These are phyloP conservation scores for Rhagophthalmus giganteus DNA, from an alignment of 2,888 invertebrate species.

Conservation along the genomic window DNA sequence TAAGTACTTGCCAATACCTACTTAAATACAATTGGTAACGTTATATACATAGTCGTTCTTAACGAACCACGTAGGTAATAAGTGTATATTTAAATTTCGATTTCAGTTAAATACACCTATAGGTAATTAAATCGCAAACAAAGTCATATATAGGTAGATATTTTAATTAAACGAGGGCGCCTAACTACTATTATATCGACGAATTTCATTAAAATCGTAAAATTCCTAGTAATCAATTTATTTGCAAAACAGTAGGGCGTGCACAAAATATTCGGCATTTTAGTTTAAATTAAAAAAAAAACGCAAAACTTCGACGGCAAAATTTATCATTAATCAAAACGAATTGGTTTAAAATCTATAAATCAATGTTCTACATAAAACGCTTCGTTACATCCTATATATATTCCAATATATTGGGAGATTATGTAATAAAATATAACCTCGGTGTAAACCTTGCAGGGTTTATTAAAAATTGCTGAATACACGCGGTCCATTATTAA, in stretches of 20 bases:
- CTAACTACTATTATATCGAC: no score
- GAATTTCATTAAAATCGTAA: no score
- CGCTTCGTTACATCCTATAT: conserved; percentile 34
- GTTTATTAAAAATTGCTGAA: no score
- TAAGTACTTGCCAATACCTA: no score
- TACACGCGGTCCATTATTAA: no score
- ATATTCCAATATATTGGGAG: conserved; percentile 14
- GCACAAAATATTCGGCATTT: conserved; percentile 15
- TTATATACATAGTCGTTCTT: no score
- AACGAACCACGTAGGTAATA: no score
- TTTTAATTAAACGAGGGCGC: no score
- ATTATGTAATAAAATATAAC: conserved; percentile 16
- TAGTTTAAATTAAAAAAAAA: conserved; percentile 25
- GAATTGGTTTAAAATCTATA: conserved; percentile 39
- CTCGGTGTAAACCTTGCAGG: no score
- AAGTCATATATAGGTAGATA: no score
- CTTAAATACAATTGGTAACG: no score
- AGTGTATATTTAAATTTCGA: conserved; percentile 2
- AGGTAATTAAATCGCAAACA: no score
- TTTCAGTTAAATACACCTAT: conserved; percentile 2
- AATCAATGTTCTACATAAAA: conserved; percentile 39
- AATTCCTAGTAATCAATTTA: conserved; percentile 7
- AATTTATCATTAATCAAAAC: conserved; percentile 41
- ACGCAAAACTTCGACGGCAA: conserved; percentile 17
- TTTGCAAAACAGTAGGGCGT: conserved; percentile 10